Evolutionary conservation across 2,797 vertebrate species (phyloP).

Genomic region (Betta splendens): DNA sequence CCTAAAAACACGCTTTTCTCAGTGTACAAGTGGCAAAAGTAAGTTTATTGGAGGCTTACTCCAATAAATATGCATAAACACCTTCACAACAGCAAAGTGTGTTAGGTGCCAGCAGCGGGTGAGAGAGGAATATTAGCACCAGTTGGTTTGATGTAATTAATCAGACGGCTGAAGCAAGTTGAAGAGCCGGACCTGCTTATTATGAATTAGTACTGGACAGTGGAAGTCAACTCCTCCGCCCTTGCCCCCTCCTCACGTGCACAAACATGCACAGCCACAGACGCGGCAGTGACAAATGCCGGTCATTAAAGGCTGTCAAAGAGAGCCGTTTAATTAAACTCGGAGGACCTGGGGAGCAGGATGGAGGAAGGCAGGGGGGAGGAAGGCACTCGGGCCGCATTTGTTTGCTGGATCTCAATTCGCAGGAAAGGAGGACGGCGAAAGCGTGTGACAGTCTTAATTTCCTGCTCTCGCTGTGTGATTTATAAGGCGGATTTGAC

Average conservation of each 20-base stretch:
- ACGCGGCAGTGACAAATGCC: conserved; percentile 67
- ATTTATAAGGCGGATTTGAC: conserved; percentile 62
- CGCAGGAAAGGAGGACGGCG: conserved; percentile 17
- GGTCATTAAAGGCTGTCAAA: conserved; percentile 75
- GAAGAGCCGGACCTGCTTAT: conserved; percentile 55
- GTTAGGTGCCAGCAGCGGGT: conserved; percentile 24
- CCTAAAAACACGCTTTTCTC: conserved; percentile 25
- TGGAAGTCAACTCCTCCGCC: conserved; percentile 20
- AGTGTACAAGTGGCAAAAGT: conserved; percentile 12
- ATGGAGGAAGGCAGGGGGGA: conserved; percentile 42
- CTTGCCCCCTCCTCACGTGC: conserved; percentile 1
- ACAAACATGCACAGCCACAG: conserved; percentile 20
- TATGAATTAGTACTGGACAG: conserved; percentile 54
- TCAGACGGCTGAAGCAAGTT: conserved; percentile 59
- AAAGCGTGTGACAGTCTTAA: conserved; percentile 66
- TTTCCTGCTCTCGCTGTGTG: conserved; percentile 69
- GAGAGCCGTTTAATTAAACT: conserved; percentile 75
- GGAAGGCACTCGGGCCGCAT: conserved; percentile 23
- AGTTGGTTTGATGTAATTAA: conserved; percentile 73
- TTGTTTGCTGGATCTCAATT: conserved; percentile 48
- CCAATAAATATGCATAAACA: conserved; percentile 48
- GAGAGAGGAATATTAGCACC: conserved; percentile 46
- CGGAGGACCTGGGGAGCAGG: conserved; percentile 45
- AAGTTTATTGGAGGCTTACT: no score
- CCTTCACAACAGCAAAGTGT: conserved; percentile 15